Evolutionary conservation across 2,888 invertebrate species (phyloP), one percentile per base, ranked within the genome.

Genomic region (Lasioglossum morio): DNA sequence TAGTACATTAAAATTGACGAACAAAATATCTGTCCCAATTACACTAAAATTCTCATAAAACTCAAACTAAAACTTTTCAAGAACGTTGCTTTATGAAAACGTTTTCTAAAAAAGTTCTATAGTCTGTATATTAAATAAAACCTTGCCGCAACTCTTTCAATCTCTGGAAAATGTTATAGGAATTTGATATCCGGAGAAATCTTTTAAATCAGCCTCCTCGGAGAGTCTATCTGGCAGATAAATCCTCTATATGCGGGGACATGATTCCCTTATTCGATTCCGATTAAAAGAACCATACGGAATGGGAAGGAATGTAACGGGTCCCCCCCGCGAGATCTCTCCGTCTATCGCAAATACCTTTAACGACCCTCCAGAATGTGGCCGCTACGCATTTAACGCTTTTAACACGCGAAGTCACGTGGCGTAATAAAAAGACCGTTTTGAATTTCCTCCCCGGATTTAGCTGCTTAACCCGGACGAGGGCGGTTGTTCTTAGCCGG

Each of bases 391-490:
- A 43, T 53, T 88, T 76, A 80, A 80, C 82, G 72, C 74, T 74
- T 77, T 79, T 70, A 70, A 66, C 84, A 60, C 82, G 79, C 81
- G 46, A 83, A 75, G 88, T 82, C 82, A 80, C 80, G 85, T 57
- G 80, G 86, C 85, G 79, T 82, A 73, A 82, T 88, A 88, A 89
- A 89, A 89, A 85, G 79, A 72, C 82, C 77, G 83, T 82, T 85
- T 87, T 82, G 85, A 87, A 89, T 87, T 89, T 89, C 82, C 84
- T 74, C 30, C 48, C 76, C 81, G 84, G 84, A 89, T 89, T 89
- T 81, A 87, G 81, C 84, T 57, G 82, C 84, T 89, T 80, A 82
- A 82, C 79, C 70, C 76, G 75, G 70, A 80, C 78, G 69, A 80
- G 81, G 72, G 83, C 40, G 74, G 76, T 73, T 46, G 77, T 79